phyloP scores from a whole-genome alignment of 2,888 invertebrate species.

The Agapostemon virescens region DNA sequence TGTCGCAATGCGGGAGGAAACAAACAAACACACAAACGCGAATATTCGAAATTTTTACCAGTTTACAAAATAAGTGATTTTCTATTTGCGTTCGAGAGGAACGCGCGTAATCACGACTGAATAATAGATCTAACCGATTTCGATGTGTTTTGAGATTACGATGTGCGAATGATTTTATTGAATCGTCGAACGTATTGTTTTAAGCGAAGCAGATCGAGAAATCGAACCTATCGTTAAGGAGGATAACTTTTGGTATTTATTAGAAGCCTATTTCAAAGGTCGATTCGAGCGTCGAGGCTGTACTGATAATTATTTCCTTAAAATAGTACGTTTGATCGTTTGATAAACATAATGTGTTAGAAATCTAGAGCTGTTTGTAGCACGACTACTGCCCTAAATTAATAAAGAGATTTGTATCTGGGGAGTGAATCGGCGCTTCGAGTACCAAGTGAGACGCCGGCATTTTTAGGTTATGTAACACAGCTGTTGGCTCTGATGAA shows the following conservation, averaged over 20 bases:
- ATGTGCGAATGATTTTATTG: slow-evolving; percentile 25
- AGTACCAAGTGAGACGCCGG: no score
- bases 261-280: slow-evolving; percentile 2
- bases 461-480: no score
- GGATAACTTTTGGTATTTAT: slow-evolving; percentile 3
- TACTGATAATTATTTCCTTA: slow-evolving; percentile 13
- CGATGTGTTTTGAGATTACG: neutral
- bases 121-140: slow-evolving; percentile 38
- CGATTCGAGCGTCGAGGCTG: neutral
- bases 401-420: no score
- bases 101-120: slow-evolving; percentile 8
- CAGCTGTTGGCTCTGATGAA: no score
- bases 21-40: neutral
- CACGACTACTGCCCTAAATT: slow-evolving; percentile 23
- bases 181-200: slow-evolving; percentile 40
- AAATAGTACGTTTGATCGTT: slow-evolving; percentile 29
- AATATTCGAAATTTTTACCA: slow-evolving; percentile 16
- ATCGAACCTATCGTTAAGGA: neutral
- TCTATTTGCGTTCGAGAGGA: no score
- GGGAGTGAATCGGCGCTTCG: no score
- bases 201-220: slow-evolving; percentile 10
- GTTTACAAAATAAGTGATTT: slow-evolving; percentile 15
- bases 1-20: neutral
- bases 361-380: slow-evolving; percentile 13
- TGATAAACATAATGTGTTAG: slow-evolving; percentile 14